phyloP scores from a whole-genome alignment of 1,140 invertebrate genomes.

The Drosophila kikkawai region DNA sequence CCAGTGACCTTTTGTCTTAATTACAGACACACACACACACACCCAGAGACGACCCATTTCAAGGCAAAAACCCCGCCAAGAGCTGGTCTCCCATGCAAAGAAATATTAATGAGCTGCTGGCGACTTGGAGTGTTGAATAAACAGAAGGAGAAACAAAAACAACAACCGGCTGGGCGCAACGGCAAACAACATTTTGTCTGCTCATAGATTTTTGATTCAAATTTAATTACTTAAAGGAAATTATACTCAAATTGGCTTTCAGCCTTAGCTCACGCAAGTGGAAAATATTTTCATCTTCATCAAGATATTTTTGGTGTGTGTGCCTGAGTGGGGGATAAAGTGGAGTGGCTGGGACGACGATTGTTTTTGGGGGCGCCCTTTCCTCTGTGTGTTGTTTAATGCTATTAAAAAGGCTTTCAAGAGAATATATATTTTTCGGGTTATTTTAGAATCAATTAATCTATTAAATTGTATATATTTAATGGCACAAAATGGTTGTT shows the following conservation, averaged over 20 bases:
- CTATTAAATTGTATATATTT: conserved; percentile 49
- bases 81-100: conserved; percentile 38
- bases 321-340: conserved; percentile 21
- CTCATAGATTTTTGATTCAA: conserved; percentile 53
- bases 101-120: conserved; percentile 51
- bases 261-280: conserved; percentile 47
- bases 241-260: conserved; percentile 53
- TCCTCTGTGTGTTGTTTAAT: conserved; percentile 35
- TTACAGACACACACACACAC: conserved; percentile 20
- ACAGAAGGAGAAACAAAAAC: conserved; percentile 29
- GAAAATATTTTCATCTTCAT: conserved; percentile 51
- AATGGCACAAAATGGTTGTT: conserved; percentile 37
- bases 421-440: conserved; percentile 32
- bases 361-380: conserved; percentile 30
- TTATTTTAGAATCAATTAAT: conserved; percentile 49
- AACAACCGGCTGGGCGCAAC: conserved; percentile 1
- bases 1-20: conserved; percentile 50
- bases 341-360: conserved; percentile 13
- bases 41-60: conserved; percentile 35
- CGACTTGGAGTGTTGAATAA: conserved; percentile 39
- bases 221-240: conserved; percentile 57
- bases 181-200: conserved; percentile 43
- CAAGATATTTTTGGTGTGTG: conserved; percentile 48
- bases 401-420: conserved; percentile 48
- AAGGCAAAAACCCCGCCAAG: conserved; percentile 34